phyloP scores from a whole-genome alignment of 2,113 vertebrate genomes.

The Myotis yumanensis region DNA sequence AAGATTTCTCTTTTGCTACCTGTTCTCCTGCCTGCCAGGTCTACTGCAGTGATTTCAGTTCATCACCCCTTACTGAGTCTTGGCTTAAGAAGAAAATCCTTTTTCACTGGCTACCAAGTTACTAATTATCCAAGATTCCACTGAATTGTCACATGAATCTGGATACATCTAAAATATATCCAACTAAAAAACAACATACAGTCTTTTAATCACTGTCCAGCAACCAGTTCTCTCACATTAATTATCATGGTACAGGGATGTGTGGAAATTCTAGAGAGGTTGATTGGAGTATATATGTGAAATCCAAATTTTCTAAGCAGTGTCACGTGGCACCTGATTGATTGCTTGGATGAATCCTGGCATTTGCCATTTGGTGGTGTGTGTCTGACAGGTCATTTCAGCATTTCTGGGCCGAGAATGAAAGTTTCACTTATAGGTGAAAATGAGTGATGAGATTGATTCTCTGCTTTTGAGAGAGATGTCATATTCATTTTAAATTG shows the following conservation, averaged over 20 bases:
- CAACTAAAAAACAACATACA: background rate
- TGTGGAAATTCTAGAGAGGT: background rate
- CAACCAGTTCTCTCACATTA: background rate
- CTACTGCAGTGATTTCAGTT: background rate
- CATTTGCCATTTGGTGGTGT: background rate
- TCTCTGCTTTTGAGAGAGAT: conserved; percentile 37
- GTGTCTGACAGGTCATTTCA: conserved; percentile 5
- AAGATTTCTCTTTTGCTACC: background rate
- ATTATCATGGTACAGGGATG: background rate
- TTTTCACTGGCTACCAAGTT: background rate
- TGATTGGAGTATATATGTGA: background rate
- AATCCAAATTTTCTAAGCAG: background rate
- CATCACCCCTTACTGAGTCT: background rate
- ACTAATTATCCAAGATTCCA: background rate
- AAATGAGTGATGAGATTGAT: background rate
- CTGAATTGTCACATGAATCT: background rate
- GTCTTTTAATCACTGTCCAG: background rate
- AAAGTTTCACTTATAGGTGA: conserved; percentile 37
- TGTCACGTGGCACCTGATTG: background rate
- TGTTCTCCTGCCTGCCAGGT: background rate
- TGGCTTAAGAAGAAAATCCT: conserved; percentile 24
- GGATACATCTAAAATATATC: background rate
- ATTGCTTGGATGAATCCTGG: background rate
- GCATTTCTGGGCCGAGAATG: background rate
- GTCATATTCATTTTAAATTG: conserved; percentile 14